Conservation (phyloP, 2,797 vertebrate genomes). For the Podargus strigoides region DNA sequence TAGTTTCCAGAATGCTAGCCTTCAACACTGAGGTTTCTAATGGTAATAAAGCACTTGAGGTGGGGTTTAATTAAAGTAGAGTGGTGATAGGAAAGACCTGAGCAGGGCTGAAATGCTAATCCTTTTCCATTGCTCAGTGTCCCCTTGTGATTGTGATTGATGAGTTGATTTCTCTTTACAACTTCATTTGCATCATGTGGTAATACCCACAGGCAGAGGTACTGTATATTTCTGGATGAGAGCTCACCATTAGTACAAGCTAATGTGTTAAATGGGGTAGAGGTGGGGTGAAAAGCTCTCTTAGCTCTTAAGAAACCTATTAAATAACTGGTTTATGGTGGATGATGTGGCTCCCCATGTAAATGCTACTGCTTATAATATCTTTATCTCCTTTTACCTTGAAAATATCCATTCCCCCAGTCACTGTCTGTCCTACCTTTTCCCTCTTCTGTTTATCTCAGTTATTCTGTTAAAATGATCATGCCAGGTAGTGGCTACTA, state of each 20-base stretch:
- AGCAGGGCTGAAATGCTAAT: slow-evolving; percentile 69
- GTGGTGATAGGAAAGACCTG: slow-evolving; percentile 67
- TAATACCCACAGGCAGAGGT: slow-evolving; percentile 61
- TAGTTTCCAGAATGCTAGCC: slow-evolving; percentile 32
- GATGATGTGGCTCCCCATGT: not conserved
- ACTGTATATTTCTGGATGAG: slow-evolving; percentile 46
- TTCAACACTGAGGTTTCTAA: slow-evolving; percentile 39
- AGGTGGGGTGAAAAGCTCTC: slow-evolving; percentile 23
- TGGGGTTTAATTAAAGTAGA: slow-evolving; percentile 81
- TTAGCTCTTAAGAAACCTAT: slow-evolving; percentile 15
- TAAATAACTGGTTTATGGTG: slow-evolving; percentile 23
- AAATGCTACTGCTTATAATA: not conserved
- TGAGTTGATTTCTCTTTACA: slow-evolving; percentile 77
- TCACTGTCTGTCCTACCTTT: not conserved
- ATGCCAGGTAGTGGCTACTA: not conserved
- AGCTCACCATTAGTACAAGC: slow-evolving; percentile 38
- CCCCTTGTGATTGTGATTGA: slow-evolving; percentile 78
- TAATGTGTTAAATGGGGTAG: slow-evolving; percentile 42
- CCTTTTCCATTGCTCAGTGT: slow-evolving; percentile 67
- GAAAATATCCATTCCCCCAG: not conserved
- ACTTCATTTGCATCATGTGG: slow-evolving; percentile 75
- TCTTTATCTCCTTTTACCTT: not conserved
- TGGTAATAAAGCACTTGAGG: slow-evolving; percentile 68
- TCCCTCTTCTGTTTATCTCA: not conserved
- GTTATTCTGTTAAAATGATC: not conserved